Evolutionary conservation across 92 coral and sea anemone species (phyloP).

Genomic region (Bergia sp.): DNA sequence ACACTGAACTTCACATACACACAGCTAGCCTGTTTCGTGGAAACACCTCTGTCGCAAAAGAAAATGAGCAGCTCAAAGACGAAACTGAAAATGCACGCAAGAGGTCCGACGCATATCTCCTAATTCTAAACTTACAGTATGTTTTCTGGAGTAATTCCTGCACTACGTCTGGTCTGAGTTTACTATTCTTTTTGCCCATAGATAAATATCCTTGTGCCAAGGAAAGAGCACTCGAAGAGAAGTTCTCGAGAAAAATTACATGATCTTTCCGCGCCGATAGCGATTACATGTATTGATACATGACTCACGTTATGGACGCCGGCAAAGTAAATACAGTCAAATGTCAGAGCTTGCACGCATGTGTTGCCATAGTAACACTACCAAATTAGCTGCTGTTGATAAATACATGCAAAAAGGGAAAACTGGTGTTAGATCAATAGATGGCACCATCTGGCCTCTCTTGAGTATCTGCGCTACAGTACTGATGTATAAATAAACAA

Average conservation of each 20-base stretch:
- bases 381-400: too few species aligned
- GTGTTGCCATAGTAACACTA: not conserved
- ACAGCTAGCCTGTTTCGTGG: too few species aligned
- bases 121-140: slow-evolving; percentile 75
- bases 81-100: not conserved
- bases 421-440: too few species aligned
- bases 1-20: not conserved
- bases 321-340: not conserved
- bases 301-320: not conserved
- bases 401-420: too few species aligned
- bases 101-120: not conserved
- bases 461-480: too few species aligned
- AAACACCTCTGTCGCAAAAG: not conserved
- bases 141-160: slow-evolving; percentile 94
- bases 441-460: too few species aligned
- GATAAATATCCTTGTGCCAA: not conserved
- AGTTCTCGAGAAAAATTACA: not conserved
- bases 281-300: not conserved
- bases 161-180: slow-evolving; percentile 83
- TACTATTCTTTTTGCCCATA: slow-evolving; percentile 96
- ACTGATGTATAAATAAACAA: too few species aligned
- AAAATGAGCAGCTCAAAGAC: slow-evolving; percentile 24
- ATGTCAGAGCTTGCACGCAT: not conserved
- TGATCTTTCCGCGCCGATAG: not conserved
- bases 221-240: not conserved